Evolutionary conservation across 2,797 vertebrate genomes (phyloP), one percentile per base, ranked within the genome.

Genomic region (Kryptopterus vitreolus): DNA sequence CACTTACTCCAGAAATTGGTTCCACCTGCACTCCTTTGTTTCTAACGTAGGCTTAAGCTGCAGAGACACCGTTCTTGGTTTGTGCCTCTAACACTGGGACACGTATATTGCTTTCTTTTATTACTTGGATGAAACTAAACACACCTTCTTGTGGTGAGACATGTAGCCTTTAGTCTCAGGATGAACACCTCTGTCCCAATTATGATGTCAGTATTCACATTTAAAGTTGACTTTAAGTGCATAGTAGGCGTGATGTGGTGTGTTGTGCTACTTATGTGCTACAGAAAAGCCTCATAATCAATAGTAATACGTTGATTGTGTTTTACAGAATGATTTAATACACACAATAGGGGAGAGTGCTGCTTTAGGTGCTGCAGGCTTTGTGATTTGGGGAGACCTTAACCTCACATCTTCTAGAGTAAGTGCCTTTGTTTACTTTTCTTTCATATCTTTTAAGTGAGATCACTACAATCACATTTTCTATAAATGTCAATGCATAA

Each of bases 341-440:
- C 92, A 94, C 66, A 94, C 90, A 82, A 89, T 94, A 24, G 91
- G 93, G 80, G 92, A 95, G 83, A 95, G 94, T 18, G 92, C 95
- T 82, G 95, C 92, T 29, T 86, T 96, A 83, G 95, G 95, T 85
- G 90, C 93, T 50, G 91, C 92, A 29, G 94, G 92, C 7, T 89
- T 95, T 82, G 92, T 95, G 86, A 93, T 95, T 83, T 96, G 94
- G 93, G 88, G 90, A 55, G 93, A 94, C 87, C 90, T 91, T 63
- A 95, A 93, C 92, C 91, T 95, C 89, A 95, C 92, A 80, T 92
- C 91, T 22, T 95, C 92, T 80, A 88, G 91, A 88, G 92, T 95
- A 89, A 92, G 89, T 77, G 74, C 15, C 43, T 46, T 26, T 31
- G 59, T n/a, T 63, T 50, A 24, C 5, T 11, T 69, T 31, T 31